Percentiles rank a stretch among this genome's conserved stretches.
These are phyloP conservation scores for Chanos chanos DNA, from an alignment of 2,797 vertebrate species.

Conservation along the genomic window DNA sequence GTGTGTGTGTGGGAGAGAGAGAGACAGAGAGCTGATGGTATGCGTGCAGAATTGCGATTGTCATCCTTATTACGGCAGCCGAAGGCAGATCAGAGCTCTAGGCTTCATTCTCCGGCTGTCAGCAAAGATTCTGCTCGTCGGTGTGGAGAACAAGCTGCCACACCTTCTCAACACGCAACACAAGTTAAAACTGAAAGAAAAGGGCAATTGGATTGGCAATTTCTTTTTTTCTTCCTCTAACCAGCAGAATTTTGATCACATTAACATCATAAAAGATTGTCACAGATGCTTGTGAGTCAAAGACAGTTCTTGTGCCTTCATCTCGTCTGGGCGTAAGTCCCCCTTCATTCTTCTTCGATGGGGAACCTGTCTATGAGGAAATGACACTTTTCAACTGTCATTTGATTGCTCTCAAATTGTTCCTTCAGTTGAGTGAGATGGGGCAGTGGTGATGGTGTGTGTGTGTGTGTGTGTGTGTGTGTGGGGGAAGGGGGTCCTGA, in stretches of 20 bases:
- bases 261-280: constrained; percentile 3
- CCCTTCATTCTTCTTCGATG: not conserved
- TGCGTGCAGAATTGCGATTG: constrained; percentile 66
- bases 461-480: too few relatives aligned
- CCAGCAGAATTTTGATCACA: constrained; percentile 5
- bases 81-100: constrained; percentile 53
- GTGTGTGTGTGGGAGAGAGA: constrained; percentile 40
- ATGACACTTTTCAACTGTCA: not conserved
- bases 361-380: too few relatives aligned
- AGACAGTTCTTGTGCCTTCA: too few relatives aligned
- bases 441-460: too few relatives aligned
- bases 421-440: constrained; percentile 27
- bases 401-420: constrained; percentile 27
- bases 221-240: not conserved
- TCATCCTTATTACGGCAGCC: constrained; percentile 61
- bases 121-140: constrained; percentile 33
- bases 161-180: constrained; percentile 34
- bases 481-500: too few relatives aligned
- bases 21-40: too few relatives aligned
- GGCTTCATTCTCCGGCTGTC: constrained; percentile 37
- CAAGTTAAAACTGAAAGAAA: constrained; percentile 21
- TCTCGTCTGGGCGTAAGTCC: too few relatives aligned
- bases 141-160: constrained; percentile 36
- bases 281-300: too few relatives aligned
- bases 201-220: constrained; percentile 9